phyloP scores from a whole-genome alignment of 2,113 vertebrate species.

The Percopsis transmontana region DNA sequence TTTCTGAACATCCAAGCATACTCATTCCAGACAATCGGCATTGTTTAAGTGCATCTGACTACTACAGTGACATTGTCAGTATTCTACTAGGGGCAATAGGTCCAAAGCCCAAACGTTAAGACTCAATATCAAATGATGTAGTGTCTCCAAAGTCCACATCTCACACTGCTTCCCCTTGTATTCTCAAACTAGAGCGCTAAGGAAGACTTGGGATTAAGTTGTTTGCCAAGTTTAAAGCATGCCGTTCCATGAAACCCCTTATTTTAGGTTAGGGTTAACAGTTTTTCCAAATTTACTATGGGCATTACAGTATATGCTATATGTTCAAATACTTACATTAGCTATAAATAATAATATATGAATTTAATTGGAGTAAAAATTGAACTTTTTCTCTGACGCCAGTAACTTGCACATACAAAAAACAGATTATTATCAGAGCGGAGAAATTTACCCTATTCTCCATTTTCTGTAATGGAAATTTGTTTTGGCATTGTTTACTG shows the following conservation, averaged over 20 bases:
- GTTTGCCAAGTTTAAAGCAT: background rate
- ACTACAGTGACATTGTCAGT: no score
- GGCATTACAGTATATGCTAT: background rate
- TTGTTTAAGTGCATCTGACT: background rate
- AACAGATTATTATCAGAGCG: no score
- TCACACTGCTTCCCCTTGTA: background rate
- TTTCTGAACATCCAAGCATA: no score
- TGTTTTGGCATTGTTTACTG: conserved; percentile 56
- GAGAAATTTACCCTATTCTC: conserved; percentile 27
- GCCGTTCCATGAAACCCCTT: background rate
- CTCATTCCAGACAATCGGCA: no score
- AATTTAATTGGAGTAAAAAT: no score
- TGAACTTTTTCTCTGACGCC: no score
- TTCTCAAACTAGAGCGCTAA: conserved; percentile 4
- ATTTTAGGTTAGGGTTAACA: background rate
- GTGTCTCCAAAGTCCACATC: background rate
- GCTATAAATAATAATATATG: no score
- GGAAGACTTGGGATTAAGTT: conserved; percentile 48
- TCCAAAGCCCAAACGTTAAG: no score
- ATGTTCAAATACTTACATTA: no score
- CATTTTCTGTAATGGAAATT: conserved; percentile 5
- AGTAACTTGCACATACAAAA: no score
- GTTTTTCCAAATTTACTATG: background rate
- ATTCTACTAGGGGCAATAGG: no score
- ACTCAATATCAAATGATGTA: conserved; percentile 1